phyloP scores from a whole-genome alignment of 1,140 invertebrate species.

The Hermatobates lingyangjiaoensis region DNA sequence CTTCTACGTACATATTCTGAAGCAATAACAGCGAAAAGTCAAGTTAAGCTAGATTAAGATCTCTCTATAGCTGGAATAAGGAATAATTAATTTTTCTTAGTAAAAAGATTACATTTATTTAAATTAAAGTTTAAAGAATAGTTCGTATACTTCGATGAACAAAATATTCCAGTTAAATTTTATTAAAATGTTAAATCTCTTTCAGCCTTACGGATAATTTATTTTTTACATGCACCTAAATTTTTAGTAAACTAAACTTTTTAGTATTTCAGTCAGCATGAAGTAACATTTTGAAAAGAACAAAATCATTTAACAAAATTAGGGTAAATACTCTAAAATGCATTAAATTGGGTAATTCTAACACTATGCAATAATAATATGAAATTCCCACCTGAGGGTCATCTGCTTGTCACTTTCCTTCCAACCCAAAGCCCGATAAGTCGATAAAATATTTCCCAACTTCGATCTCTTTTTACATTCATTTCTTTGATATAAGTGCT shows the following conservation, averaged over 20 bases:
- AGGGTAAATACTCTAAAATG: neutral
- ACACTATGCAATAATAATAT: neutral
- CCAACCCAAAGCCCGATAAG: constrained; percentile 76
- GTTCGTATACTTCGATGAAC: no score
- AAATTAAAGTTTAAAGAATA: no score
- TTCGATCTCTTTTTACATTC: constrained; percentile 37
- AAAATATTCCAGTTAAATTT: no score
- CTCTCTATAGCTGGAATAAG: no score
- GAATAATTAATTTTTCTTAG: no score
- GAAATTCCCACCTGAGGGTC: constrained; percentile 32
- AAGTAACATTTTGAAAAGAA: constrained; percentile 6
- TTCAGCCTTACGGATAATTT: neutral
- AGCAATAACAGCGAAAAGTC: no score
- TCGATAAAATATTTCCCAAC: constrained; percentile 46
- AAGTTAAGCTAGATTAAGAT: no score
- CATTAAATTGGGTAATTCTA: neutral
- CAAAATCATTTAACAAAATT: neutral
- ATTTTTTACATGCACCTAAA: neutral
- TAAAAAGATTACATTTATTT: no score
- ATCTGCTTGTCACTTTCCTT: constrained; percentile 42
- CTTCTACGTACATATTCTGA: no score
- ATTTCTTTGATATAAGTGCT: constrained; percentile 45
- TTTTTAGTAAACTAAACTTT: neutral
- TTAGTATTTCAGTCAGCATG: neutral
- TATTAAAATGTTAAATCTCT: no score